Base-by-base conservation (phyloP, 2,888 invertebrate genomes). In the Leptopilina myrica region DNA sequence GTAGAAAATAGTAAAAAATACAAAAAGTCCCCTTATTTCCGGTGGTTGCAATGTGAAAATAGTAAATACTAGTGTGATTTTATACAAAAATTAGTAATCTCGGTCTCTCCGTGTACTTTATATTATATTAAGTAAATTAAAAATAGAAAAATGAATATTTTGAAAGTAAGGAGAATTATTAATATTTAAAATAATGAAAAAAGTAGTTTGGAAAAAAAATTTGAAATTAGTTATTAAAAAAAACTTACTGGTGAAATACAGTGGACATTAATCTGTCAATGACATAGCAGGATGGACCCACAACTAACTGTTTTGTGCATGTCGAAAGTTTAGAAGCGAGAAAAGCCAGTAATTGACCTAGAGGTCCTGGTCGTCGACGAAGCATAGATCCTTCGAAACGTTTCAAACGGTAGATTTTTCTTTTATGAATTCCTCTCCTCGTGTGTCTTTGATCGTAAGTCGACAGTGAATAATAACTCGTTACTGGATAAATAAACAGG, bases 241-340 rank as follows among this genome's bases (percentile, higher is more conserved):
- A n/a, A 77, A 64, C 69, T 84, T 82, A 89, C 89, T 86, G 85
- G 26, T 85, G 84, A 62, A 86, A 85, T 46, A 89, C 82, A 56
- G 86, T 81, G 0, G 88, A 86, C 7, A 87, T 77, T n/a, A 89
- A 66, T 64, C 84, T 86, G 75, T 86, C 86, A 65, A 88, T 67
- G 64, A 90, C 82, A 77, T 88, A 88, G 78, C 82, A 86, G 0
- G 90, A 88, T 12, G 90, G 89, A 5, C 80, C 81, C 43, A 90
- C 78, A 59, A 90, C 75, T 20, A 89, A 83, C 46, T 86, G 85
- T 69, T 82, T 88, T 7, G 90, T 88, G 64, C 88, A 89, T 5
- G 81, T 76, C 5, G 86, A 85, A 65, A 90, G 80, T 79, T 87
- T 87, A 62, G 79, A 77, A 11, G 87, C 86, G 53, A 90, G 81